Evolutionary conservation across 2,797 vertebrate genomes (phyloP).

Genomic region (Pachyuromys duprasi): DNA sequence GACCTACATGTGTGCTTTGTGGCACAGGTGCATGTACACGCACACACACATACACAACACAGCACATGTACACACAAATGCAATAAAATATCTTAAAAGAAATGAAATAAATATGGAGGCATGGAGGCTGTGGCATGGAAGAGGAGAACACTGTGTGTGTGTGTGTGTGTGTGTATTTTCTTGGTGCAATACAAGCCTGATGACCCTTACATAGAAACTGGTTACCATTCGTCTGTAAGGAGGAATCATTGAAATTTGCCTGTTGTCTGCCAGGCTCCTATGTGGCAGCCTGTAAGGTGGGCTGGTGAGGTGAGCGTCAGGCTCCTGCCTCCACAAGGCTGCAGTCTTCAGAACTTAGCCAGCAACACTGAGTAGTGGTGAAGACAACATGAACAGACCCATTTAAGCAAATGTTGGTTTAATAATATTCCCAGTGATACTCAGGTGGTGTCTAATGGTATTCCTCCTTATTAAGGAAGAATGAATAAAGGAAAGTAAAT

Average conservation of each 20-base stretch:
- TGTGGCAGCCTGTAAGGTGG: neutral
- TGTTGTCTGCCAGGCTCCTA: neutral
- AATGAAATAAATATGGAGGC: neutral
- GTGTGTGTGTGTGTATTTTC: neutral
- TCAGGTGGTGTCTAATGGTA: neutral
- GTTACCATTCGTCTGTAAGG: neutral
- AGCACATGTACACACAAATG: too few species aligned
- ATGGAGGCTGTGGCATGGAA: neutral
- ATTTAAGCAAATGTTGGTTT: neutral
- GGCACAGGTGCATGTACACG: neutral
- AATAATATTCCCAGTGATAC: neutral
- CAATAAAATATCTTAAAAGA: neutral
- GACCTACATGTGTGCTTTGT: neutral
- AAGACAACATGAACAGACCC: neutral
- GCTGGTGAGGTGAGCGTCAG: neutral
- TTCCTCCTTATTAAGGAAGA: neutral
- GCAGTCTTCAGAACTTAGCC: neutral
- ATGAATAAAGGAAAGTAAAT: neutral
- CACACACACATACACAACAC: neutral
- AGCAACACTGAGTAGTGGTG: neutral
- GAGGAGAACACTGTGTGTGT: neutral
- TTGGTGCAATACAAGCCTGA: neutral
- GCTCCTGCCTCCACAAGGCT: neutral
- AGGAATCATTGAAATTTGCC: conserved; percentile 4
- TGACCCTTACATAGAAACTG: neutral